Percentiles rank a stretch among this genome's conserved stretches.
Conservation (phyloP, 2,888 invertebrate species). For the Iselma pallidipennis region DNA sequence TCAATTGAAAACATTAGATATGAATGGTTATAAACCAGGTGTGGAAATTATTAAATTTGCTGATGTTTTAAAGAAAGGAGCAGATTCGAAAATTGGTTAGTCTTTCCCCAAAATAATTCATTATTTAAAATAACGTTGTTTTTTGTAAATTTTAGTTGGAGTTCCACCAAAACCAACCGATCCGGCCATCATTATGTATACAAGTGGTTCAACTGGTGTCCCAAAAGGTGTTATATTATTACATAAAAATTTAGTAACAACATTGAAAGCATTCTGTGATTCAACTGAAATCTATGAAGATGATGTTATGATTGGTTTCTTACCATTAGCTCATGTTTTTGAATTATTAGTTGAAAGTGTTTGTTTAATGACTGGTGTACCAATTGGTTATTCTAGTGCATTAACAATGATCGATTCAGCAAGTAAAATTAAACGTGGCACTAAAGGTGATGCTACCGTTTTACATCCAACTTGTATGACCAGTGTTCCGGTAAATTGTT, state of each 20-base stretch:
- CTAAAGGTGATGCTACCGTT: conserved; percentile 91
- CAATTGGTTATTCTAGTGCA: conserved; percentile 96
- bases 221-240: conserved; percentile 89
- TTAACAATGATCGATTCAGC: conserved; percentile 90
- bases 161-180: conserved; percentile 71
- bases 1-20: conserved; percentile 74
- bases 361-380: conserved; percentile 81
- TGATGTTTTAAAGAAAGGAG: conserved; percentile 64
- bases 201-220: conserved; percentile 94
- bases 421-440: conserved; percentile 94
- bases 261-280: conserved; percentile 81
- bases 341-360: conserved; percentile 91
- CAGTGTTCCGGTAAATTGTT: conserved; percentile 82
- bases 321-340: conserved; percentile 96
- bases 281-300: conserved; percentile 70
- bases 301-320: conserved; percentile 91
- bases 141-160: conserved; percentile 9
- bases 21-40: conserved; percentile 70
- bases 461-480: conserved; percentile 94
- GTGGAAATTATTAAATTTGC: conserved; percentile 76
- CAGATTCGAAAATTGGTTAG: conserved; percentile 58
- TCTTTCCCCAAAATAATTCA: conserved; percentile 11
- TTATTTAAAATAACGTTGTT: not conserved
- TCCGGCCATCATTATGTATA: conserved; percentile 98
- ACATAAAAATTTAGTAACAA: conserved; percentile 80